Evolutionary conservation across 2,113 vertebrate genomes (phyloP), one percentile per base, ranked within the genome.

Genomic region (Tyto alba): DNA sequence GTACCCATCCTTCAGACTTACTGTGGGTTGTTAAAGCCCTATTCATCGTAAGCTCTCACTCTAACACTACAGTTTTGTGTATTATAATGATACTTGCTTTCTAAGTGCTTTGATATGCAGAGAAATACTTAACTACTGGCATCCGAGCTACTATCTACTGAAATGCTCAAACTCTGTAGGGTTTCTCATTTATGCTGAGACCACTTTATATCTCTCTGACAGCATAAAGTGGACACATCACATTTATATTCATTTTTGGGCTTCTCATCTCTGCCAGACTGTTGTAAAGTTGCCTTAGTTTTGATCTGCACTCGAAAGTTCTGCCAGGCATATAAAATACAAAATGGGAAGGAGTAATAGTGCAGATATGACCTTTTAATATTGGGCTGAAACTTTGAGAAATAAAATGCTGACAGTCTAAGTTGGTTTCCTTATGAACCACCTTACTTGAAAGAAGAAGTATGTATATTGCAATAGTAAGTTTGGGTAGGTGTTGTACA

Each of bases 131-230:
- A 76, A 84, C 55, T 82, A 38, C 29, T 55, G 90, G 13, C 22
- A 57, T 91, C 41, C 79, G 73, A 85, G 43, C 50, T 59, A 10
- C 76, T 55, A 19, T 43, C 29, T 8, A 1, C 55, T 32, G 38
- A 66, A 52, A 82, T 10, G 13, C 32, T 76, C 34, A 79, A 19
- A 56, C 13, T 87, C 81, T 76, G 45, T 52, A 68, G 34, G 20
- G 27, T 72, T 95, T 93, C 74, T 89, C 60, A 74, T 75, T 94
- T 96, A 52, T 82, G 29, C 66, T 83, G 72, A 89, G 76, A 84
- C 40, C 76, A 74, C 76, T 93, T 93, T 43, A 45, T 64, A n/a
- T 73, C 60, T 63, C 32, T 89, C 81, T 73, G 57, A 91, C 36
- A 91, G 50, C 34, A 40, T 69, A 48, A 94, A 91, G 66, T 72